Conservation (phyloP, 2,113 vertebrate genomes). For the Diphyllodes magnificus region DNA sequence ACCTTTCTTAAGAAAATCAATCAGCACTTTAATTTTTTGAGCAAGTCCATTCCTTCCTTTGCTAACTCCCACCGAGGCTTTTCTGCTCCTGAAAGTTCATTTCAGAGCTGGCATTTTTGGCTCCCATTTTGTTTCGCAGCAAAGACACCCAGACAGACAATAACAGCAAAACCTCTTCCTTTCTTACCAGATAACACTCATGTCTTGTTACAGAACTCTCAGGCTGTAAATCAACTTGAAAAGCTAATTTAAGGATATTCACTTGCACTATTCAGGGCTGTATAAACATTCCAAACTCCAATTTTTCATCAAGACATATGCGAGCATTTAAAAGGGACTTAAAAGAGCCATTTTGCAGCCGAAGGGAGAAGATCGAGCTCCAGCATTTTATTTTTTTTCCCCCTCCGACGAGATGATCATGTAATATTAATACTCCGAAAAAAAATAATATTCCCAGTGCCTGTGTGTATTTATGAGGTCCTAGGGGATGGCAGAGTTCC, state of each 20-base stretch:
- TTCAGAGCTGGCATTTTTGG: conserved; percentile 26
- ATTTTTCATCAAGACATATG: conserved; percentile 69
- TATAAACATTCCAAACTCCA: conserved; percentile 65
- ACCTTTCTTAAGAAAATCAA: background rate
- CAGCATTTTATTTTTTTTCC: background rate
- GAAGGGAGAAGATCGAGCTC: conserved; percentile 29
- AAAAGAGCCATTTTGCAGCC: conserved; percentile 54
- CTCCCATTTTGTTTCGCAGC: conserved; percentile 42
- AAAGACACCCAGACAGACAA: conserved; percentile 1
- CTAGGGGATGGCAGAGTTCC: conserved; percentile 51
- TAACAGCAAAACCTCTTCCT: conserved; percentile 29
- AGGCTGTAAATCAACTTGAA: conserved; percentile 59
- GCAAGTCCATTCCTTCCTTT: conserved; percentile 9
- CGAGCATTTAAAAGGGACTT: conserved; percentile 55
- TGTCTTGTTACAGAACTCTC: conserved; percentile 50
- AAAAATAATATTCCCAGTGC: conserved; percentile 43
- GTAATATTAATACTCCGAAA: conserved; percentile 60
- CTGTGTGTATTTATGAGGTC: conserved; percentile 67
- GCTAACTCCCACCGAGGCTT: background rate
- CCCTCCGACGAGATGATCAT: conserved; percentile 47
- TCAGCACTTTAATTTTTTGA: background rate
- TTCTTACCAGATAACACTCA: conserved; percentile 37
- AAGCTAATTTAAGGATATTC: conserved; percentile 63
- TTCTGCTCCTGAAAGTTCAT: background rate
- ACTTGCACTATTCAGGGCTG: conserved; percentile 43